Base-by-base conservation (phyloP, 2,113 vertebrate species). In the Embiotoca jacksoni region DNA sequence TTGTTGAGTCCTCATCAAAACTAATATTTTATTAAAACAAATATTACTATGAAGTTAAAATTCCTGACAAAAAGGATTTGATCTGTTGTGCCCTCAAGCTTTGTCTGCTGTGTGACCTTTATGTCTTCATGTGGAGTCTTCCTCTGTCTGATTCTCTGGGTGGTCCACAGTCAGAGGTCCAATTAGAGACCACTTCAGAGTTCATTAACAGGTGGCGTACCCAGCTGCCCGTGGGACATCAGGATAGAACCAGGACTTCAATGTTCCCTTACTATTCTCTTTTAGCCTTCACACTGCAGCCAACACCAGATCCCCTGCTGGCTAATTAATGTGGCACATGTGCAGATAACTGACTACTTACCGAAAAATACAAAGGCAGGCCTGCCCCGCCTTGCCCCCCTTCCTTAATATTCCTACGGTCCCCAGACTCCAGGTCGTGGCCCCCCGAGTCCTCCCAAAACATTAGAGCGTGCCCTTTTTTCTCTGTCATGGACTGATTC, bases 161-260 rank as follows among this genome's bases (percentile, higher is more conserved):
- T 86, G 85, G 88, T 78, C 78, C 83, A 2, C 61, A 91, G 90
- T 90, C 85, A 80, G 86, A 61, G 7, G 6, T 81, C 91, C 89
- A 93, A 96, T 96, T 93, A 94, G 92, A 88, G 77, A 83, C 83
- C 62, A 90, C 91, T 93, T 92, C 75, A 84, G 91, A 83, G 88
- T 79, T 89, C 89, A 91, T 84, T 95, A 95, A 96, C 94, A 96
- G 95, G 96, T 95, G 94, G 94, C 86, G 91, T 89, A 84, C 91
- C 88, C 95, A 94, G 94, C 94, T 96, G 94, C 87, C 91, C 90
- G 79, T 52, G 60, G 7, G 30, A 61, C 84, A 82, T 82, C 81
- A 11, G 52, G 81, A 73, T 70, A 87, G 76, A 91, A 60, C 71
- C 85, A 75, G 60, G 80, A 83, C 84, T 78, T 78, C 50, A 54